phyloP scores from a whole-genome alignment of 2,888 invertebrate species.

The Pristionchus fissidentatus region DNA sequence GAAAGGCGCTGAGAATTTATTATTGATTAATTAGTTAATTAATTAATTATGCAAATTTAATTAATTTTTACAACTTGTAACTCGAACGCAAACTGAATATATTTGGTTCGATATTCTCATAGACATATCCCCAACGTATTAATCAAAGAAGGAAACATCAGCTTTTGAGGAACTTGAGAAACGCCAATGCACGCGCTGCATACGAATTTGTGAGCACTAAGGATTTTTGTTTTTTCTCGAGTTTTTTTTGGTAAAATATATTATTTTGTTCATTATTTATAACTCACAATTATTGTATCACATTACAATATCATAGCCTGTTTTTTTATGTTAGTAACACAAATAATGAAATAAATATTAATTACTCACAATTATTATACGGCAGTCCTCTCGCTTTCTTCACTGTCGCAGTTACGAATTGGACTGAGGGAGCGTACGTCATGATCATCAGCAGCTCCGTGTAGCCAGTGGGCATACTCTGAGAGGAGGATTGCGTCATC shows the following conservation, averaged over 20 bases:
- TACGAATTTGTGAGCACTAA: too few species aligned
- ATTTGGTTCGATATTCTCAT: too few species aligned
- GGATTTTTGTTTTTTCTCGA: not conserved
- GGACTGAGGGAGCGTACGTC: slow-evolving; percentile 69
- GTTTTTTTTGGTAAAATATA: slow-evolving; percentile 10
- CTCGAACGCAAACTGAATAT: too few species aligned
- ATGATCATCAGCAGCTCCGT: slow-evolving; percentile 71
- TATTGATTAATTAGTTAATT: too few species aligned
- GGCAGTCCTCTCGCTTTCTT: slow-evolving; percentile 69
- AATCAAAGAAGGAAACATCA: too few species aligned
- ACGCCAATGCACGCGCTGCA: too few species aligned
- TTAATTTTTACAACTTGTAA: not conserved
- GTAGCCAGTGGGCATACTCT: not conserved
- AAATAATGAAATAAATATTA: not conserved
- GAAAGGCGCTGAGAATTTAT: slow-evolving; percentile 60
- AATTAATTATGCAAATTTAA: too few species aligned
- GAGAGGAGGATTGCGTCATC: not conserved
- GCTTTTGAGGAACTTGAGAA: too few species aligned
- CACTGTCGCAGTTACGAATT: slow-evolving; percentile 73
- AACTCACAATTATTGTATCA: too few species aligned
- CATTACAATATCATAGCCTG: not conserved
- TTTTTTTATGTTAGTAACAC: not conserved
- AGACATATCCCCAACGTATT: too few species aligned
- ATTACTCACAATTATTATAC: slow-evolving; percentile 62
- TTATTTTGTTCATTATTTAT: too few species aligned